These are phyloP conservation scores for Acromyrmex charruanus DNA, from an alignment of 1,140 invertebrate genomes.

Conservation along the genomic window DNA sequence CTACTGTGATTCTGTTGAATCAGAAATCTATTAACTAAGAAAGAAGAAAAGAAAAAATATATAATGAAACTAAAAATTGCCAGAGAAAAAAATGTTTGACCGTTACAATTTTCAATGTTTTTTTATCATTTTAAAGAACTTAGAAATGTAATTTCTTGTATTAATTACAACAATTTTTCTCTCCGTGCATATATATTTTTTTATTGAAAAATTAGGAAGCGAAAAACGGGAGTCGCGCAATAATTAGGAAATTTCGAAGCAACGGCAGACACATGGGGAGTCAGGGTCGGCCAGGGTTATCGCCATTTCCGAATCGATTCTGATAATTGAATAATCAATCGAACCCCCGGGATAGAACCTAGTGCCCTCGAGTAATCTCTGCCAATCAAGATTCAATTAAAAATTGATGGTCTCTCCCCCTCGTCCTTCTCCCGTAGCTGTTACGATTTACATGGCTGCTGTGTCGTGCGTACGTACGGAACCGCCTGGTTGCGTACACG, in stretches of 20 bases:
- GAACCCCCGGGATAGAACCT: slow-evolving; percentile 71
- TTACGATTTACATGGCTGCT: slow-evolving; percentile 35
- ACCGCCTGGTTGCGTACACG: slow-evolving; percentile 17
- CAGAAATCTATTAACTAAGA: too few relatives aligned
- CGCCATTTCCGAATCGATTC: slow-evolving; percentile 85
- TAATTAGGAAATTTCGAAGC: slow-evolving; percentile 82
- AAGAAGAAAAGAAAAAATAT: too few relatives aligned
- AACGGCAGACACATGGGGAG: slow-evolving; percentile 74
- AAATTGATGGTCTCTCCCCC: slow-evolving; percentile 78
- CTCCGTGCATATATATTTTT: background rate
- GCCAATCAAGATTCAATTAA: slow-evolving; percentile 83
- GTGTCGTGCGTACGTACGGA: slow-evolving; percentile 43
- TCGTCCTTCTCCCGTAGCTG: slow-evolving; percentile 38
- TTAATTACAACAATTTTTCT: background rate
- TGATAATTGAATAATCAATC: slow-evolving; percentile 85
- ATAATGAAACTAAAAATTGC: background rate
- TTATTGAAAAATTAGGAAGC: background rate
- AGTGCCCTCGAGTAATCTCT: slow-evolving; percentile 76
- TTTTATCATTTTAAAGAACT: background rate
- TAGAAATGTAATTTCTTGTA: background rate
- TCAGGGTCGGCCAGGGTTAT: slow-evolving; percentile 77
- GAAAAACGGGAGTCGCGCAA: slow-evolving; percentile 61
- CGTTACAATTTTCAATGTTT: background rate
- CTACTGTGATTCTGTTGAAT: too few relatives aligned
- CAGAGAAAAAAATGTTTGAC: background rate